Conservation (phyloP, 2,888 invertebrate genomes). For the Rhabditophanes sp. region DNA sequence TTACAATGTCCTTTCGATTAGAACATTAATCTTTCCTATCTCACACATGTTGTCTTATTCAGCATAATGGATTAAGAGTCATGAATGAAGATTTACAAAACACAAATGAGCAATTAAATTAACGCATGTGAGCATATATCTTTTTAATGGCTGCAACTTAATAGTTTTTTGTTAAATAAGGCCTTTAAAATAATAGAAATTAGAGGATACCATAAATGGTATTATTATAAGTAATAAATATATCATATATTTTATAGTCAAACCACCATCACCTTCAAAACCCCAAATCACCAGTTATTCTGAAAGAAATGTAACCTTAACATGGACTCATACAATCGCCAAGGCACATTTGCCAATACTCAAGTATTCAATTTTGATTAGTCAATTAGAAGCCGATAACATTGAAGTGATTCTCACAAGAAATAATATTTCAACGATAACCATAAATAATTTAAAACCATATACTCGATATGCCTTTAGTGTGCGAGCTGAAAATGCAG, state of each 20-base stretch:
- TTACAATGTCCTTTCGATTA: too few species aligned
- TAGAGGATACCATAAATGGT: too few species aligned
- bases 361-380: conserved; percentile 20
- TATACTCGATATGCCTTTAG: conserved; percentile 19
- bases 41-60: too few species aligned
- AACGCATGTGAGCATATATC: too few species aligned
- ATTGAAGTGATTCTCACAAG: conserved; percentile 19
- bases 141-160: too few species aligned
- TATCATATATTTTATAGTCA: conserved; percentile 34
- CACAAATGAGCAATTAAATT: too few species aligned
- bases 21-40: too few species aligned
- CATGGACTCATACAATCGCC: conserved; percentile 30
- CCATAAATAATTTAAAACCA: conserved; percentile 11
- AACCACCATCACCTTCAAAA: conserved; percentile 33
- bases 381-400: conserved; percentile 16
- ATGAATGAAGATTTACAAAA: too few species aligned
- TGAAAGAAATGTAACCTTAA: conserved; percentile 30
- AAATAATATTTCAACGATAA: conserved; percentile 12
- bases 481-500: conserved; percentile 36
- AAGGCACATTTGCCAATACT: conserved; percentile 20
- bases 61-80: too few species aligned
- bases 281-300: conserved; percentile 26
- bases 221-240: too few species aligned
- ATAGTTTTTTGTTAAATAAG: too few species aligned
- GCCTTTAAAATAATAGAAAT: too few species aligned